phyloP scores from a whole-genome alignment of 2,113 vertebrate species.

The Marcusenius ussheri region DNA sequence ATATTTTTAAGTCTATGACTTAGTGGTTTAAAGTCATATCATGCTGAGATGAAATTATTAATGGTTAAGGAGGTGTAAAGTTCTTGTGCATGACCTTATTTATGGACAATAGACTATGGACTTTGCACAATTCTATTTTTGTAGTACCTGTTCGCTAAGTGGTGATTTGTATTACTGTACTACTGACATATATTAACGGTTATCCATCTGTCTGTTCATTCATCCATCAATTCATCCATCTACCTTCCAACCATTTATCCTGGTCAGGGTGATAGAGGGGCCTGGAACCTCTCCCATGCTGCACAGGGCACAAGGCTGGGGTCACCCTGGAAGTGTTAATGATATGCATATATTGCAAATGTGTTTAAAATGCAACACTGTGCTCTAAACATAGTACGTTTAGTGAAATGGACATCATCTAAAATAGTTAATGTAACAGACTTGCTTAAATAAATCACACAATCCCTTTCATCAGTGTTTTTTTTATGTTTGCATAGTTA shows the following conservation, averaged over 20 bases:
- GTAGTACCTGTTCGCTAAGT: slow-evolving; percentile 6
- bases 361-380: neutral
- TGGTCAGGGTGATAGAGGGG: neutral
- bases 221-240: neutral
- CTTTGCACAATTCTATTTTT: neutral
- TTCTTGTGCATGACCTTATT: neutral
- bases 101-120: slow-evolving; percentile 5
- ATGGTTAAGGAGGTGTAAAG: slow-evolving; percentile 12
- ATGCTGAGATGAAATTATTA: slow-evolving; percentile 15
- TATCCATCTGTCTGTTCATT: neutral
- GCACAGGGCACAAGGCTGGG: neutral
- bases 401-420: neutral
- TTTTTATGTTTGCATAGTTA: neutral
- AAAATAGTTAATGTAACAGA: neutral
- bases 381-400: neutral
- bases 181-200: neutral
- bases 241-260: neutral
- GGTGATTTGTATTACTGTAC: slow-evolving; percentile 17
- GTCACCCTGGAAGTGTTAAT: neutral
- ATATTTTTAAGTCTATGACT: neutral
- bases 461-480: neutral
- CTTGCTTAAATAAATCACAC: neutral
- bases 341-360: neutral
- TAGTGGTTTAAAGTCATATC: neutral
- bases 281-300: neutral